Evolutionary conservation across 1,140 invertebrate species (phyloP), one percentile per base, ranked within the genome.

Genomic region (Venustaconcha ellipsiformis): DNA sequence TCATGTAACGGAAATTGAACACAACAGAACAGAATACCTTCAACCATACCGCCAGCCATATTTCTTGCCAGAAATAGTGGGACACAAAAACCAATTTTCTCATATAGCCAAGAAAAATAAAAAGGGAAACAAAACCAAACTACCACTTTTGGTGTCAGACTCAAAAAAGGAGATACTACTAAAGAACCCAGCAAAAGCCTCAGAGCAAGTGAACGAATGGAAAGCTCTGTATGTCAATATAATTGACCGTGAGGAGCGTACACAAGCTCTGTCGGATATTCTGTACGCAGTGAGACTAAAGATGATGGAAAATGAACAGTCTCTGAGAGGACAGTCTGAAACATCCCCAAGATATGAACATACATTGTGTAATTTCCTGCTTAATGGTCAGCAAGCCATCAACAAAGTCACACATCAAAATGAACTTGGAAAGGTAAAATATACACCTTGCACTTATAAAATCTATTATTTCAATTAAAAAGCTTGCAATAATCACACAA

Each of bases 221-320:
- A 85, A 85, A 76, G 55, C 72, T 30, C 8, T 81, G 26, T 85
- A 85, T 56, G 62, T 79, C 57, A 75, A 69, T n/a, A 81, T 82
- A n/a, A 72, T 74, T 13, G 68, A 85, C 68, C 82, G 74, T 2
- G 81, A 82, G 57, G 62, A 75, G 67, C 74, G 81, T 23, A 82
- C 72, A 20, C 76, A 78, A 66, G 83, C 80, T 67, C 73, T 85
- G 37, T 62, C 78, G 8, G 84, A 85, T 67, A 85, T 85, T 62
- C 69, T 85, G 48, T 73, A 79, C 64, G 81, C 78, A 56, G 79
- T 84, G 26, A 64, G 82, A 48, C 56, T 81, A 55, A 72, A 80
- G 56, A 86, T 84, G 79, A 66, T 77, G 13, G 79, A 84, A 58
- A 84, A 86, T 70, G 81, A 83, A 72, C 79, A 80, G 67, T 73